Evolutionary conservation across 2,888 invertebrate genomes (phyloP).

Genomic region (Mantis religiosa): DNA sequence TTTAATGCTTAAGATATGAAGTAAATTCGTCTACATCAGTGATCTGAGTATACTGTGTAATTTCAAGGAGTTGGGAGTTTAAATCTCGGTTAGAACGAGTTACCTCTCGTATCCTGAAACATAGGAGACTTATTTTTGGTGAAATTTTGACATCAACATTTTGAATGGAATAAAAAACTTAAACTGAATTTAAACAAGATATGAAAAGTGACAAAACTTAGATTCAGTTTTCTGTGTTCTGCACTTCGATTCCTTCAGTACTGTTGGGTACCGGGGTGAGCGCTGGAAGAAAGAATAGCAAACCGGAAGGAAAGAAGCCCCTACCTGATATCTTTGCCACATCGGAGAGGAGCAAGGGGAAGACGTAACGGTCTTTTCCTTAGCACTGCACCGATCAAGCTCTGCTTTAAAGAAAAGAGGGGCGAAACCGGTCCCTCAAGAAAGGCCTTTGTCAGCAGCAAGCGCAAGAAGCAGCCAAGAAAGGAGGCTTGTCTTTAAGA

Average conservation of each 20-base stretch:
- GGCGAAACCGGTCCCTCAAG: neutral
- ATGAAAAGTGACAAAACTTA: no score
- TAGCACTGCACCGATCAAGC: neutral
- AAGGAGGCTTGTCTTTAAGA: neutral
- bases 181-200: no score
- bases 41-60: no score
- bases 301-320: constrained; percentile 14
- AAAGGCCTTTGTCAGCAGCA: neutral
- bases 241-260: neutral
- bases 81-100: no score
- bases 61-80: no score
- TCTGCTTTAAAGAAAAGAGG: no score
- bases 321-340: neutral
- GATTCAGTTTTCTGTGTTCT: neutral
- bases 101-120: no score
- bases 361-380: constrained; percentile 11
- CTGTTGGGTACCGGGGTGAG: neutral
- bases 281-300: neutral
- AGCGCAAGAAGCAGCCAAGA: neutral
- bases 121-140: no score
- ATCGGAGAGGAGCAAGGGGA: neutral
- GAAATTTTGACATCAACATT: no score
- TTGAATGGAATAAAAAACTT: no score
- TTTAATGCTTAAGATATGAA: no score
- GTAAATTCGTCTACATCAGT: no score